Evolutionary conservation across 2,888 invertebrate species (phyloP).

Genomic region (Drosophila nr. medialis): DNA sequence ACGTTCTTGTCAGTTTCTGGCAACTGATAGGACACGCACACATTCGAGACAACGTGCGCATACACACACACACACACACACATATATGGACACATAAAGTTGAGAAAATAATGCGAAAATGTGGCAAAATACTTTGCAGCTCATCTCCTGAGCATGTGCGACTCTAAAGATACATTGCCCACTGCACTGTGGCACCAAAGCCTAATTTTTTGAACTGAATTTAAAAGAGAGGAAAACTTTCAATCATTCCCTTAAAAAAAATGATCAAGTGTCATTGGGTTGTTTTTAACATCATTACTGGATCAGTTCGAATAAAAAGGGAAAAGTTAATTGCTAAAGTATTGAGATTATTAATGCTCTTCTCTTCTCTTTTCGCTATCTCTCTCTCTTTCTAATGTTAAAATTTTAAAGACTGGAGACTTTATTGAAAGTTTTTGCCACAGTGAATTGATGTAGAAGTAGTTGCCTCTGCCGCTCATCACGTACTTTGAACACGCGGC

Average conservation of each 20-base stretch:
- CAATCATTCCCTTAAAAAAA: background rate
- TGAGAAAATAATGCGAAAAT: conserved; percentile 55
- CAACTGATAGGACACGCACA: conserved; percentile 6
- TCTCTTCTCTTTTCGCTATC: background rate
- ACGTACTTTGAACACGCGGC: conserved; percentile 62
- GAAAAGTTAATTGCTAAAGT: background rate
- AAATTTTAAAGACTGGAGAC: background rate
- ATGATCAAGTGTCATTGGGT: background rate
- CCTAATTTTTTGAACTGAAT: background rate
- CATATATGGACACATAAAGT: conserved; percentile 1
- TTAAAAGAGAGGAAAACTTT: background rate
- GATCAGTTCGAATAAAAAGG: background rate
- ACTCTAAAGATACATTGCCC: conserved; percentile 13
- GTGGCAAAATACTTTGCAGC: conserved; percentile 62
- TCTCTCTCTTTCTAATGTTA: background rate
- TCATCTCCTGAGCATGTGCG: conserved; percentile 51
- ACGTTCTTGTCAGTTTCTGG: conserved; percentile 6
- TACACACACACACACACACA: conserved; percentile 1
- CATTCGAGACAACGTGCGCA: background rate
- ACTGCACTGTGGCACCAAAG: conserved; percentile 5
- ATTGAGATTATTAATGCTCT: background rate
- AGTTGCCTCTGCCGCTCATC: conserved; percentile 48
- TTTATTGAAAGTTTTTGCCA: background rate
- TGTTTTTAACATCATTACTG: background rate
- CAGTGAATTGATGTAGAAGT: background rate